Evolutionary conservation across 2,797 vertebrate genomes (phyloP), one percentile per base, ranked within the genome.

Genomic region (Gymnothorax javanicus): DNA sequence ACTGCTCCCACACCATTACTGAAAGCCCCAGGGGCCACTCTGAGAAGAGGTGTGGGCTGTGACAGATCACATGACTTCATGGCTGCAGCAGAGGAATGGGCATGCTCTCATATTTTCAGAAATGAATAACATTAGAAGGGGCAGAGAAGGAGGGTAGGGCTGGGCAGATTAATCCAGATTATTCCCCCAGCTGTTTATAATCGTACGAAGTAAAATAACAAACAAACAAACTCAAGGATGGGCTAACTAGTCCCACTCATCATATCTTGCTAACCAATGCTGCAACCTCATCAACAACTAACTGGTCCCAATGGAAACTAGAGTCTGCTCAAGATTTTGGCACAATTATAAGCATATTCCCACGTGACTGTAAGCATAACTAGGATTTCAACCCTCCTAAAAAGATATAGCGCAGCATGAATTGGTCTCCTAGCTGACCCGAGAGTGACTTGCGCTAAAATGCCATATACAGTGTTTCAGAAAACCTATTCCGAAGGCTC

Each of bases 1-100:
- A 43, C 83, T 87, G 50, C 89, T 91, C 87, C 91, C 27, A 86
- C 85, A 88, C 85, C 89, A 91, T 90, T 89, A 86, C 71, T 50
- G 87, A 85, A 77, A 82, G 83, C 88, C 90, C 89, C 89, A 84
- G 88, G 88, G 89, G 89, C 88, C 77, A 89, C 77, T 79, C 77
- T n/a, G n/a, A 84, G 6, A 83, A 69, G 64, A 25, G 73, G 57
- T 13, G 54, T 17, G 54, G 17, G 58, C 33, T 43, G 33, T 43
- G 33, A 43, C 33, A 25, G n/a, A 59, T 27, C 54, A 59, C 25
- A 75, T 43, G 81, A 11, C 50, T n/a, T 81, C 52, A 56, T 52
- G 9, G 73, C 15, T 23, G 52, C 52, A 56, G 77, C 50, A 9
- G 52, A 79, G 75, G 75, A 52, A 50, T 54, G 75, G 9, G 17